Conservation (phyloP, 2,113 vertebrate genomes). For the Monopterus albus region DNA sequence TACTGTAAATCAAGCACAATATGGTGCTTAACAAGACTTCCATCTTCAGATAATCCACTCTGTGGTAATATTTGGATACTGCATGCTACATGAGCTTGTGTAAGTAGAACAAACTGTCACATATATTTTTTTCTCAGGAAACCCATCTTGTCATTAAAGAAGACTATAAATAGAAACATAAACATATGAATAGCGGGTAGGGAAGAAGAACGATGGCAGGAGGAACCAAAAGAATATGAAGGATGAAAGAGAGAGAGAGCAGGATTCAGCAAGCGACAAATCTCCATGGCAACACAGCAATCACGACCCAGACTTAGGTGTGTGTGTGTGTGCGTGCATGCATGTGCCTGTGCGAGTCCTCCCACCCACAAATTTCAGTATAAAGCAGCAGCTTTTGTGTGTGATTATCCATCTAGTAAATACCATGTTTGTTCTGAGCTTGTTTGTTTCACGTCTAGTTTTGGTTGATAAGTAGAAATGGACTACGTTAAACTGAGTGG, state of each 20-base stretch:
- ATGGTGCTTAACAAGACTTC: not conserved
- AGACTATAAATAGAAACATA: slow-evolving; percentile 27
- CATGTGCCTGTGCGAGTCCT: slow-evolving; percentile 27
- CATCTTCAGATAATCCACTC: not conserved
- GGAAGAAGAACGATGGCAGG: not conserved
- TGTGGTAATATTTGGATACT: not conserved
- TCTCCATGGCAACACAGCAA: slow-evolving; percentile 78
- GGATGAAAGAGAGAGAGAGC: slow-evolving; percentile 47
- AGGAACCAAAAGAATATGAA: slow-evolving; percentile 23
- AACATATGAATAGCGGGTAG: slow-evolving; percentile 28
- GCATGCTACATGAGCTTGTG: not conserved
- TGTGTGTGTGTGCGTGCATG: slow-evolving; percentile 33
- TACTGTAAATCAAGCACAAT: not conserved
- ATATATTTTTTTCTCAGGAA: not conserved
- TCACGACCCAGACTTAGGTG: slow-evolving; percentile 52
- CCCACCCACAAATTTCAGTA: slow-evolving; percentile 54
- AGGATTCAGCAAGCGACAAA: slow-evolving; percentile 65
- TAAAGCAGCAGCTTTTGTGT: slow-evolving; percentile 39
- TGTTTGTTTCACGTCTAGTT: not conserved
- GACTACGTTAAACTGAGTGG: not conserved
- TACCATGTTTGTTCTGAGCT: not conserved
- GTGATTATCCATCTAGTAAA: slow-evolving; percentile 17
- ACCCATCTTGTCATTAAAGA: slow-evolving; percentile 2
- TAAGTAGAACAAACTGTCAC: not conserved
- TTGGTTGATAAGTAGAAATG: not conserved